Evolutionary conservation across 2,888 invertebrate genomes (phyloP).

Genomic region (Dicycla oo): DNA sequence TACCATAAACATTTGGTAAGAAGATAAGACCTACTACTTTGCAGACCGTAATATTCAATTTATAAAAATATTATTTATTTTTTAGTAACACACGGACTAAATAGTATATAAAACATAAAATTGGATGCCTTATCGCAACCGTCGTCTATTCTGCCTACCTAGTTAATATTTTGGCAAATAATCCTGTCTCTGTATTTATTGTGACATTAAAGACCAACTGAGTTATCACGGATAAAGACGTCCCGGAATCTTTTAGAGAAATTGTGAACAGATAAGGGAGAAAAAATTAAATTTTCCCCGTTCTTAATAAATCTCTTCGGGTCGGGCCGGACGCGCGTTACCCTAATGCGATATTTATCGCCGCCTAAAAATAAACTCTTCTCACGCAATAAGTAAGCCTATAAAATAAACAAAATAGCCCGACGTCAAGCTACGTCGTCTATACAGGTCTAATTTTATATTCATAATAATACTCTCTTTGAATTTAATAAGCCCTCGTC

Average conservation of each 20-base stretch:
- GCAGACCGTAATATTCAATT: neutral
- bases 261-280: slow-evolving; percentile 75
- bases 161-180: slow-evolving; percentile 27
- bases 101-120: slow-evolving; percentile 1
- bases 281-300: slow-evolving; percentile 77
- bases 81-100: neutral
- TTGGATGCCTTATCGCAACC: neutral
- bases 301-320: slow-evolving; percentile 81
- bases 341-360: slow-evolving; percentile 88
- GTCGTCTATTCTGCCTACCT: neutral
- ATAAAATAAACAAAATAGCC: slow-evolving; percentile 78
- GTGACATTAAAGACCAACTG: slow-evolving; percentile 47
- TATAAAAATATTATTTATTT: neutral
- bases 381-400: slow-evolving; percentile 79
- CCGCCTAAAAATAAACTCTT: slow-evolving; percentile 81
- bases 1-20: neutral
- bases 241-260: slow-evolving; percentile 70
- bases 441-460: slow-evolving; percentile 66
- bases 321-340: slow-evolving; percentile 71
- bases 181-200: slow-evolving; percentile 44
- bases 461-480: slow-evolving; percentile 49
- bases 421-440: slow-evolving; percentile 48
- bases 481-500: slow-evolving; percentile 35
- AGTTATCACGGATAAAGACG: slow-evolving; percentile 64
- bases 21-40: neutral